Evolutionary conservation across 2,888 invertebrate species (phyloP).

Genomic region (Scaptomyza parva): DNA sequence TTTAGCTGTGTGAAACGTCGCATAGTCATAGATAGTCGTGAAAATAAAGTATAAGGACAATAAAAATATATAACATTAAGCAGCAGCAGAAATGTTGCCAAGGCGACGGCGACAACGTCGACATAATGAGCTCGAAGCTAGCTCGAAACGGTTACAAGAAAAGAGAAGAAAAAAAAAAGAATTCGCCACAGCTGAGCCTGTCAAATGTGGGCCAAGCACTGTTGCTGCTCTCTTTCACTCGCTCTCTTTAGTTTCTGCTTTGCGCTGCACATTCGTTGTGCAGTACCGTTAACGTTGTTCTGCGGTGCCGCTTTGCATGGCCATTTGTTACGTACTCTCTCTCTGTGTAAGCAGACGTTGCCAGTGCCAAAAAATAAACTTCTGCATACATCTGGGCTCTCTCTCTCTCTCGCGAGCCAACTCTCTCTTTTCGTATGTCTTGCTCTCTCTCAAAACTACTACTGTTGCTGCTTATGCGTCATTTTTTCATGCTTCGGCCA

Average conservation of each 20-base stretch:
- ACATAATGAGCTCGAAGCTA: constrained; percentile 58
- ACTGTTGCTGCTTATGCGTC: constrained; percentile 67
- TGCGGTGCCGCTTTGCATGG: constrained; percentile 69
- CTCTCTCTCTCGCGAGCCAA: constrained; percentile 11
- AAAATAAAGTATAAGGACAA: constrained; percentile 66
- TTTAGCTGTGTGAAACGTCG: constrained; percentile 50
- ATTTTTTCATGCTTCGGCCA: constrained; percentile 60
- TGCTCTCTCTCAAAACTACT: constrained; percentile 16
- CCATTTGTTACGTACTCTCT: constrained; percentile 60
- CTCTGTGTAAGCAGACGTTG: constrained; percentile 12
- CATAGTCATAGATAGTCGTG: constrained; percentile 59
- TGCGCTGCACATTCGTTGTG: constrained; percentile 68
- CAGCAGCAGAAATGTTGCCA: constrained; percentile 47
- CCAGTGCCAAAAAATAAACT: constrained; percentile 22
- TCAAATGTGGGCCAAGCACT: constrained; percentile 65
- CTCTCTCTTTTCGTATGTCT: background rate
- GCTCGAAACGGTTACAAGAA: constrained; percentile 61
- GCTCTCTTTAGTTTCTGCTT: constrained; percentile 29
- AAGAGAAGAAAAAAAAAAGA: constrained; percentile 5
- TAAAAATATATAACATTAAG: constrained; percentile 67
- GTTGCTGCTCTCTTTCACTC: constrained; percentile 1
- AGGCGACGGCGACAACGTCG: constrained; percentile 25
- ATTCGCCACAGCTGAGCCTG: constrained; percentile 60
- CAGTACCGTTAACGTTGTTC: constrained; percentile 69
- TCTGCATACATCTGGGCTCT: constrained; percentile 59